These are phyloP conservation scores for Cyclina sinensis DNA, from an alignment of 1,140 invertebrate species.

Conservation along the genomic window DNA sequence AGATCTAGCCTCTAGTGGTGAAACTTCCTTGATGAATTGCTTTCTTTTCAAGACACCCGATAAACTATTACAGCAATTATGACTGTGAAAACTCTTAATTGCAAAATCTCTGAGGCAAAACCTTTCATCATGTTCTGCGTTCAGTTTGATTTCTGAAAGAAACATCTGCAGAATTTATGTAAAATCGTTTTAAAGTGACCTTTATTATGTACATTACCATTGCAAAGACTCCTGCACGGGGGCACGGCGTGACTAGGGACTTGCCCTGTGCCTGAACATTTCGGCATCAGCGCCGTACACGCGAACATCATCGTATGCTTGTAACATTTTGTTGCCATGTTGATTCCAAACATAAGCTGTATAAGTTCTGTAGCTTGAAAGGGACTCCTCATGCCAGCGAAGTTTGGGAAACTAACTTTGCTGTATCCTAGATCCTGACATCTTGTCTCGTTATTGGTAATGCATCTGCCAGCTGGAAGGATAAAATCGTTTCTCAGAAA, in stretches of 20 bases:
- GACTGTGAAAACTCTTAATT: too few relatives aligned
- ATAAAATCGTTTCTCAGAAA: too few relatives aligned
- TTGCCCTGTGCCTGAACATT: slow-evolving; percentile 74
- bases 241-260: slow-evolving; percentile 78
- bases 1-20: too few relatives aligned
- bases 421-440: slow-evolving; percentile 75
- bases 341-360: slow-evolving; percentile 67
- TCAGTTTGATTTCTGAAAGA: too few relatives aligned
- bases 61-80: too few relatives aligned
- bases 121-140: too few relatives aligned
- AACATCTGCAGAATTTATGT: too few relatives aligned
- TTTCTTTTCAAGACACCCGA: too few relatives aligned
- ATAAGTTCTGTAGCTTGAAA: slow-evolving; percentile 63
- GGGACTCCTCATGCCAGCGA: slow-evolving; percentile 67
- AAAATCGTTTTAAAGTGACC: too few relatives aligned
- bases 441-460: slow-evolving; percentile 52
- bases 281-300: slow-evolving; percentile 78
- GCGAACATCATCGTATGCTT: slow-evolving; percentile 76
- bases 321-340: slow-evolving; percentile 78
- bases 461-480: slow-evolving; percentile 74
- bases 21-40: too few relatives aligned
- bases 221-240: slow-evolving; percentile 81
- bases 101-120: too few relatives aligned
- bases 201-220: slow-evolving; percentile 78
- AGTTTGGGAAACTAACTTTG: slow-evolving; percentile 78